Conservation (phyloP, 2,797 vertebrate species). For the Sphenopsis melanotis region DNA sequence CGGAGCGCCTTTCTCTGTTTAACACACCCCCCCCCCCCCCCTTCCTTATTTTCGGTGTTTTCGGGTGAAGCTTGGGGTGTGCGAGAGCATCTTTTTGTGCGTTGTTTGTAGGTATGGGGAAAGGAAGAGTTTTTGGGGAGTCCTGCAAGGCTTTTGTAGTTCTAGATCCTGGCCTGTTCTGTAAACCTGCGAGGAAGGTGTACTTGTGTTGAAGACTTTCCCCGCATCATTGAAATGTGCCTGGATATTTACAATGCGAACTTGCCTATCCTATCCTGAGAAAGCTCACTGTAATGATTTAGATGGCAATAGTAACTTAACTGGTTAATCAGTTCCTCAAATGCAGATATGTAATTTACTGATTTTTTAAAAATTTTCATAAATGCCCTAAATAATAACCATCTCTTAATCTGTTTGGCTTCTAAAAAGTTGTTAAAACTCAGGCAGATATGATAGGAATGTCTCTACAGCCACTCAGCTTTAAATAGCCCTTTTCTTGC, state of each 20-base stretch:
- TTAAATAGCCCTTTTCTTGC: background rate
- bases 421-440: constrained; percentile 9
- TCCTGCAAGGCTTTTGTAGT: background rate
- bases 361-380: background rate
- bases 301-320: background rate
- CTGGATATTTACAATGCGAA: background rate
- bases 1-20: background rate
- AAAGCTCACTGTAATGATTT: background rate
- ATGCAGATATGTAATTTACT: background rate
- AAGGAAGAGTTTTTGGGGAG: background rate
- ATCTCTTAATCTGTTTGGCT: background rate
- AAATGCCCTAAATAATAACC: background rate
- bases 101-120: background rate
- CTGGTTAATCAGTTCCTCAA: background rate
- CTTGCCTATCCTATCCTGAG: background rate
- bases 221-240: background rate
- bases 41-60: background rate
- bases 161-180: background rate
- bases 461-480: background rate
- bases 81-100: background rate
- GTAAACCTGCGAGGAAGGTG: background rate
- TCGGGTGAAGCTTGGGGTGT: background rate
- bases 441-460: background rate
- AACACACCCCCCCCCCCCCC: rapidly evolving
- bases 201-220: too few species aligned